Evolutionary conservation across 53 echinoderm and acorn worm species (phyloP), one percentile per base, ranked within the genome.

Genomic region (Mesocentrotus franciscanus): DNA sequence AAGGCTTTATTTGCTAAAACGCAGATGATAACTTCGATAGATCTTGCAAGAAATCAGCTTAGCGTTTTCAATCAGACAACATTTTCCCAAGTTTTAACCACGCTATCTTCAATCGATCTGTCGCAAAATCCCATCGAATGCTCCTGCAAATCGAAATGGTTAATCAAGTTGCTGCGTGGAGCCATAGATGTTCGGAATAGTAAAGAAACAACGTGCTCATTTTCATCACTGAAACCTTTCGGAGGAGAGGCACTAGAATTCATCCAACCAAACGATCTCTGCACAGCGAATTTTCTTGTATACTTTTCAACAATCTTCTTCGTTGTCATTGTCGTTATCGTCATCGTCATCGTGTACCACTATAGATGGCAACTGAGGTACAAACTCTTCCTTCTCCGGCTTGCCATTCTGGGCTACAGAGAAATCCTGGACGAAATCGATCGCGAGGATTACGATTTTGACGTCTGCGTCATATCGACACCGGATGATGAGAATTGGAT

Each of bases 401-500:
- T 85, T 5, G 56, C 57, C 30, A 30, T 85, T 24, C n/a, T 85
- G 22, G 85, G 85, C 1, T 85, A 85, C 56, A 55, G 3, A 49
- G 85, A 85, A 57, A 56, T 85, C 85, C 24, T 26, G 57, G 85
- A 85, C 55, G 56, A 85, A 26, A 9, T n/a, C 20, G 55, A 85
- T 10, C 85, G 57, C 10, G 22, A 56, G 24, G 85, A 85, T 85
- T 85, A 85, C 42, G 55, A 85, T 20, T 85, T 56, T 30, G 55
- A 85, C 85, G 56, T 85, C 49, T 55, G 56, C 26, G 85, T 85
- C 85, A 85, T 85, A 56, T 55, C 49, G 24, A 49, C 49, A 49
- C 9, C 10, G 2, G 85, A 85, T 85, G 57, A 85, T 57, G 24
- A 49, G 18, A 22, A 85, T 1, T 85, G 85, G 85, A 57, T 85